Conservation (phyloP, 2,888 invertebrate genomes). For the Anthrax anthrax region DNA sequence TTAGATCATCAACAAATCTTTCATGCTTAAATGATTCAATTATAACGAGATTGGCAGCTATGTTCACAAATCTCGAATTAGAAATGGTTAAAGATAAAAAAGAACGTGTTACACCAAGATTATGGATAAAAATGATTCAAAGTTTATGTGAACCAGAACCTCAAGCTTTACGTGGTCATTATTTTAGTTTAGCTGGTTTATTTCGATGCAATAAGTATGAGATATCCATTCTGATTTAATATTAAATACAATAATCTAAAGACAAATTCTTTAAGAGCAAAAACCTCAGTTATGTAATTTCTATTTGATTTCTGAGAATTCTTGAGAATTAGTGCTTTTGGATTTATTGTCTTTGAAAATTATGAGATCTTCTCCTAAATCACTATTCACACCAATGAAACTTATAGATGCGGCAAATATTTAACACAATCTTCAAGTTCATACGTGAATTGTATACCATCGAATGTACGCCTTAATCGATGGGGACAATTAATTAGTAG, state of each 20-base stretch:
- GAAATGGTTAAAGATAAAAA: slow-evolving; percentile 74
- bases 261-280: not conserved
- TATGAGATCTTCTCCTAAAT: not conserved
- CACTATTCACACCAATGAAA: not conserved
- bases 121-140: slow-evolving; percentile 70
- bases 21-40: slow-evolving; percentile 74
- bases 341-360: too few species aligned
- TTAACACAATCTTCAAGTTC: slow-evolving; percentile 55
- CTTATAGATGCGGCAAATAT: slow-evolving; percentile 50
- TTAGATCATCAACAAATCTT: slow-evolving; percentile 72
- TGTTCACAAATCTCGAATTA: slow-evolving; percentile 77
- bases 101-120: slow-evolving; percentile 72
- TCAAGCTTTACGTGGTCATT: slow-evolving; percentile 65
- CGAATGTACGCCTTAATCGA: slow-evolving; percentile 55
- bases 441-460: slow-evolving; percentile 56
- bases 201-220: slow-evolving; percentile 48
- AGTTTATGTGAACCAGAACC: slow-evolving; percentile 62
- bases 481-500: slow-evolving; percentile 57
- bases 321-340: too few species aligned
- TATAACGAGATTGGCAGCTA: slow-evolving; percentile 60
- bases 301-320: too few species aligned
- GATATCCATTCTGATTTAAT: not conserved
- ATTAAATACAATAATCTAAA: not conserved
- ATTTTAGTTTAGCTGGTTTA: slow-evolving; percentile 60
- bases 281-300: not conserved